Evolutionary conservation across 2,113 vertebrate genomes (phyloP), one percentile per base, ranked within the genome.

Genomic region (Pygoscelis adeliae): DNA sequence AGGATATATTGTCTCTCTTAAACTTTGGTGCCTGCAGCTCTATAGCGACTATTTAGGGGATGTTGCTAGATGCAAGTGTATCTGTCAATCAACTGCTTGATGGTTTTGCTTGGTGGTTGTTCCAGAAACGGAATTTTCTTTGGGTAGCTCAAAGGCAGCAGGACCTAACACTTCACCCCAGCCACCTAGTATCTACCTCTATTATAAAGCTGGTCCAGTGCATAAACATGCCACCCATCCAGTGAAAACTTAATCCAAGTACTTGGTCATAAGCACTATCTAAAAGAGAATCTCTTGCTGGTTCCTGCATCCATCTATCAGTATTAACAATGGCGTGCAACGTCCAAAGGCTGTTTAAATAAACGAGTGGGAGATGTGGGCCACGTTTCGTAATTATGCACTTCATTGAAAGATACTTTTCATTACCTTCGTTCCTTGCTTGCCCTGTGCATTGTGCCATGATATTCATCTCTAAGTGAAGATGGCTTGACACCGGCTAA

Each of bases 311-410:
- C 50, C 3, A 0, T 32, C 14, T 63, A 16, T 40, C 38, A 52
- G 13, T 29, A 42, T 42, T 47, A 92, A 27, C 18, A 80, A 15
- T 14, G 11, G 27, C 1, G 1, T 29, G 20, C 15, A 11, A 59
- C 8, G 11, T 61, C 30, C 66, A 76, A 79, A 47, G 61, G 27
- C 13, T 93, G 9, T 40, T 91, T 27, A 78, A n/a, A 61, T 29
- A 69, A 87, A 90, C 2, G 2, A 87, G 19, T 38, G 29, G 9
- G n/a, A 78, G 22, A 44, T 44, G 32, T 11, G 13, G 17, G 36
- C 13, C 22, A 20, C 0, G 0, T 29, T 85, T 59, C 1, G 1
- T 25, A 58, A 78, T 38, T 58, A 87, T 22, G 16, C 3, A 38
- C 21, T 62, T 87, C 32, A 53, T 17, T 47, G 22, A 70, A 82